Evolutionary conservation across 2,888 invertebrate genomes (phyloP).

Genomic region (Erynnis tages): DNA sequence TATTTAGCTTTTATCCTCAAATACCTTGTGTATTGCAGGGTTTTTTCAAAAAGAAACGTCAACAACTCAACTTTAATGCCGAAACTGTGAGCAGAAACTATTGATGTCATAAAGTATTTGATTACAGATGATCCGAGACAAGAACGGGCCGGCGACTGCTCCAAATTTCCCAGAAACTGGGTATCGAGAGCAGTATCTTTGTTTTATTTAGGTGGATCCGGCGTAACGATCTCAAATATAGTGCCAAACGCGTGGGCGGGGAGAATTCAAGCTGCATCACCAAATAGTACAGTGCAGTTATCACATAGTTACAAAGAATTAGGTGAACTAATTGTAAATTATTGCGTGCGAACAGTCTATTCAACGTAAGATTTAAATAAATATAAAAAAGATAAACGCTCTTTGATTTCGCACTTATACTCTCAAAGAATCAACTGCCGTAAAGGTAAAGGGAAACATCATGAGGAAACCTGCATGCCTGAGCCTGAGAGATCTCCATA

Average conservation of each 20-base stretch:
- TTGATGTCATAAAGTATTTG: conserved; percentile 11
- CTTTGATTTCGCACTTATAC: no score
- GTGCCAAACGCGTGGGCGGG: conserved; percentile 75
- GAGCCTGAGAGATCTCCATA: no score
- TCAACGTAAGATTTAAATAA: no score
- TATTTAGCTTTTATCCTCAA: no score
- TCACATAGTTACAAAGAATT: conserved; percentile 29
- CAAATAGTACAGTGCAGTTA: conserved; percentile 43
- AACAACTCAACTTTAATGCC: no score
- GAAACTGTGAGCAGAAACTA: no score
- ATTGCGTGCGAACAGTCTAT: neutral
- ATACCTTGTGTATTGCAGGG: no score
- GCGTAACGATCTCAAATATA: conserved; percentile 62
- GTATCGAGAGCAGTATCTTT: conserved; percentile 68
- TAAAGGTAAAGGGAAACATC: no score
- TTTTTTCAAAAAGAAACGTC: no score
- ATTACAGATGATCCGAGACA: conserved; percentile 13
- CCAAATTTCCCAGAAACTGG: conserved; percentile 64
- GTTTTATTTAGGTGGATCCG: conserved; percentile 71
- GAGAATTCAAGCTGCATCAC: conserved; percentile 46
- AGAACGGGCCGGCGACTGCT: conserved; percentile 22
- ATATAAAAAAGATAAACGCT: no score
- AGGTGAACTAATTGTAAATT: conserved; percentile 10
- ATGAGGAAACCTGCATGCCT: no score
- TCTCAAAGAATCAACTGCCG: no score